A percentile compares a stretch with the other conserved stretches of the same genome.
These are phyloP conservation scores for Burhinus bistriatus DNA, from an alignment of 2,113 vertebrate genomes.

Conservation along the genomic window DNA sequence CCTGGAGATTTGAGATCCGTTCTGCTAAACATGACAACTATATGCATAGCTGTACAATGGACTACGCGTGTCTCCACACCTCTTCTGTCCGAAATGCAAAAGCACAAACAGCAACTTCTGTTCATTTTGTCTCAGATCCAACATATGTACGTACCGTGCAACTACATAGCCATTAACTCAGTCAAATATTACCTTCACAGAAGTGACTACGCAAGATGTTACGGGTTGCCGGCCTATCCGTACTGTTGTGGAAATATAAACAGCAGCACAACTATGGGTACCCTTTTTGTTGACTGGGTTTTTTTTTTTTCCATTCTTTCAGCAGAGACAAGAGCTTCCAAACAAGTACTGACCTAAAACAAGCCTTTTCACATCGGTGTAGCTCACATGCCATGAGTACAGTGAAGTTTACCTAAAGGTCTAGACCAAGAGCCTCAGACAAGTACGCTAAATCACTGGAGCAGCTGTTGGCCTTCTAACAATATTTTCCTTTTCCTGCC, in stretches of 20 bases:
- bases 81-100: background rate
- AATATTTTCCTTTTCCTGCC: background rate
- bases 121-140: background rate
- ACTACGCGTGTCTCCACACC: background rate
- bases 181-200: background rate
- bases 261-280: background rate
- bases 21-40: background rate
- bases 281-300: background rate
- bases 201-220: background rate
- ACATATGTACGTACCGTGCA: rapidly evolving
- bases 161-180: background rate
- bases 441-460: background rate
- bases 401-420: background rate
- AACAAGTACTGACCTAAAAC: background rate
- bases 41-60: background rate
- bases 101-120: background rate
- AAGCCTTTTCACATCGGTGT: background rate
- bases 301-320: background rate
- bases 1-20: background rate
- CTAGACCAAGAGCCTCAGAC: background rate
- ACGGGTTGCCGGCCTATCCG: background rate
- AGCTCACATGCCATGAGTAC: background rate
- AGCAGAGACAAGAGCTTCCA: background rate
- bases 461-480: background rate
- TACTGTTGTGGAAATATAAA: background rate